These are phyloP conservation scores for Anomalospiza imberbis DNA, from an alignment of 2,797 vertebrate species.

Conservation along the genomic window DNA sequence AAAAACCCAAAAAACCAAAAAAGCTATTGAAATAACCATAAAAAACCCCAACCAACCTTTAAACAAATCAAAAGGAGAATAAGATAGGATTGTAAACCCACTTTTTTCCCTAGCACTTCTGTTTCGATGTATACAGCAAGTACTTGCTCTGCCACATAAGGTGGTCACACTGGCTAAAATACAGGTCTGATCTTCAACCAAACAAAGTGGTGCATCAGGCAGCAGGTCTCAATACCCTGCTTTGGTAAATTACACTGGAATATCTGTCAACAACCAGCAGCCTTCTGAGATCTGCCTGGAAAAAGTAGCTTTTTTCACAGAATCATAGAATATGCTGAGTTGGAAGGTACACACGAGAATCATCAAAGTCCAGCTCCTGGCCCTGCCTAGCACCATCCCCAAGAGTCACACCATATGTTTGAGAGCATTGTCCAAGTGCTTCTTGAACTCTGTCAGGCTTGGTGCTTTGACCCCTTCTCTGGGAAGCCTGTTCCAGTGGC, in stretches of 20 bases:
- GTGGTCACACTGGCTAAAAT: neutral
- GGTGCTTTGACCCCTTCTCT: neutral
- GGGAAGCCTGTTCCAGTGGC: neutral
- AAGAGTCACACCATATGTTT: neutral
- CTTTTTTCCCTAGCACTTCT: neutral
- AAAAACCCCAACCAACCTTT: accelerated
- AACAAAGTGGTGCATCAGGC: neutral
- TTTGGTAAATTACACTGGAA: neutral
- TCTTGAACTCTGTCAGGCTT: neutral
- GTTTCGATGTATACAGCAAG: accelerated
- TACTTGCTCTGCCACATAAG: neutral
- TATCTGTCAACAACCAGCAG: neutral
- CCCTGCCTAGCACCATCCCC: neutral
- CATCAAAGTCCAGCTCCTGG: neutral
- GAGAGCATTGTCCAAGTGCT: neutral
- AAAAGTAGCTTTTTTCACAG: neutral
- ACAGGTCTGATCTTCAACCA: neutral
- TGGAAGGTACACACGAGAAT: neutral
- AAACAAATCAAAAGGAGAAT: neutral
- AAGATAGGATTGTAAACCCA: neutral
- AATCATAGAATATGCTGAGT: neutral
- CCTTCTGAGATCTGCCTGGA: neutral
- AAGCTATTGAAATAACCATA: accelerated
- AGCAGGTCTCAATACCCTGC: neutral
- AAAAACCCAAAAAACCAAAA: neutral